Base-by-base conservation (phyloP, 2,113 vertebrate species). In the Passer montanus region DNA sequence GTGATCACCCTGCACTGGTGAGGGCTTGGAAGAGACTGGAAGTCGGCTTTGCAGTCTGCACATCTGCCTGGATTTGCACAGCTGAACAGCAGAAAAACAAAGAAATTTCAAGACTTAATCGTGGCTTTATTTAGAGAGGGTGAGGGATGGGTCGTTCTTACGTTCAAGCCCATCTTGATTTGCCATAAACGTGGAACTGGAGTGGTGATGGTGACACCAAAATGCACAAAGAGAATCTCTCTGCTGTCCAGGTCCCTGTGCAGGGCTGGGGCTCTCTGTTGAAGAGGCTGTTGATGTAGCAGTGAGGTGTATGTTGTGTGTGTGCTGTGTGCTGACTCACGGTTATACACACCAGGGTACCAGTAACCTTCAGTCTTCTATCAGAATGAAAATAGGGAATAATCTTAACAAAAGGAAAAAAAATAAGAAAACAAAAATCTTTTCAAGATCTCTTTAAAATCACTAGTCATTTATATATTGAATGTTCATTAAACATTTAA, bases 1-100 rank as follows among this genome's bases (percentile, higher is more conserved):
- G 88, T 99, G 97, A 97, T 77, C 56, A 46, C 21, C 1, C 91
- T 3, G 9, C 78, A 60, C 47, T 50, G 87, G 68, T 77, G 91
- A 93, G 92, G 93, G 72, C 70, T 52, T 79, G 88, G 87, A 87
- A 82, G 95, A 97, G 93, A 69, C 95, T 92, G 94, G 84, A 95
- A 92, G 50, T 95, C 85, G 28, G 41, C 73, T 77, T 84, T 72
- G 85, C 87, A 84, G 63, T 60, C 94, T 83, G 93, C 96, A 92
- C 93, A 30, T 87, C 96, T 96, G 91, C 94, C 96, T 89, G 91
- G 97, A 97, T 94, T 97, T 96, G 96, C 96, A 97, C 89, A 44
- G 83, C 87, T 93, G 68, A 87, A 73, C 66, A 87, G 72, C 49
- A 22, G 77, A 79, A 94, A 92, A 87, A 80, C 87, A 82, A 95